Base-by-base conservation (phyloP, 2,797 vertebrate species). In the Pogonophryne albipinna region DNA sequence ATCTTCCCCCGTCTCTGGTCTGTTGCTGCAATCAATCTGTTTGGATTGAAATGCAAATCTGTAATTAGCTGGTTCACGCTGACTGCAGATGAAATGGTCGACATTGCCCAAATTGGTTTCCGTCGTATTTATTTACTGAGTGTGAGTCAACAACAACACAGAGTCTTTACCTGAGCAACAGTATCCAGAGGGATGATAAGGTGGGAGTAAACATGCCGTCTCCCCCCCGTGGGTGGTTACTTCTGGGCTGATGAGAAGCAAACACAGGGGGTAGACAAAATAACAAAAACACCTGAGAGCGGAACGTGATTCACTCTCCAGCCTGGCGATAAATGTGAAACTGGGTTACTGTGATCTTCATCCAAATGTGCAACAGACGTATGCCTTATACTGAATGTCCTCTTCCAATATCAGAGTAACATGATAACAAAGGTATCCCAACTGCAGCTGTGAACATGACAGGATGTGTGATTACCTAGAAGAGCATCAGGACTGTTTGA, bases 1-100 rank as follows among this genome's bases (percentile, higher is more conserved):
- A 3, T 51, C 69, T 50, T 42, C 2, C 0, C 38, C 17, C 3
- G 19, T 53, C 42, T 55, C 13, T 74, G 45, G 3, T 34, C 53
- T 64, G 17, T 19, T 55, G 56, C 31, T 12, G 12, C 19, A 73
- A 68, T 87, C 71, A 71, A 38, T 70, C 64, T 57, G 76, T 69
- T 74, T 49, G 55, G 53, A 83, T 51, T 20, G 61, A 73, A 82
- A 84, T 80, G 71, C 71, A 74, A 78, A 85, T 71, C 46, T 62
- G 59, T 55, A 87, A 89, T 92, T 76, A 85, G 74, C 49, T 3
- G 50, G 52, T 72, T 82, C 16, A 46, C 13, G 0, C 62, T 83
- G 71, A 64, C 68, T 58, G 73, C 50, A 66, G 31, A 69, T 80
- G 78, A 73, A 83, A 73, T 60, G 71, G 51, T 60, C 82, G 74